Evolutionary conservation across 2,113 vertebrate genomes (phyloP).

Genomic region (Polypterus senegalus): DNA sequence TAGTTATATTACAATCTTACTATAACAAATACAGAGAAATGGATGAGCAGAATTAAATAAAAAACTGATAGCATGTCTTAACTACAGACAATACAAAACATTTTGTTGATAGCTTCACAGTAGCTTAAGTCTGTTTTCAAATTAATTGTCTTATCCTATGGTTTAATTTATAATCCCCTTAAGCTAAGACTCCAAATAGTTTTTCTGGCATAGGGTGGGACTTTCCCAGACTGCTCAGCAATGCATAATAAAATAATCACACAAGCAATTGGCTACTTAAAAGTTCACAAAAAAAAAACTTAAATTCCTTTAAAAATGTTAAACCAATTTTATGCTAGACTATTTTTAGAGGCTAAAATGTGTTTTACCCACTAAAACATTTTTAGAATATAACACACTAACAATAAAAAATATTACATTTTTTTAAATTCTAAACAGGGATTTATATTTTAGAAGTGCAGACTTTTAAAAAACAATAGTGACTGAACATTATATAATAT

Average conservation of each 20-base stretch:
- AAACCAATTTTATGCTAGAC: too few relatives aligned
- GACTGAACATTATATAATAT: too few relatives aligned
- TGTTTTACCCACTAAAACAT: too few relatives aligned
- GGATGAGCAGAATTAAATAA: background rate
- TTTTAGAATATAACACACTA: too few relatives aligned
- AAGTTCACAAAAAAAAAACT: background rate
- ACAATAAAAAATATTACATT: too few relatives aligned
- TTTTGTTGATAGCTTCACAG: slow-evolving; percentile 1
- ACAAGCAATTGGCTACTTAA: slow-evolving; percentile 2
- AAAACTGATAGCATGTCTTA: background rate
- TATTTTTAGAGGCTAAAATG: too few relatives aligned
- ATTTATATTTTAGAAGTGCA: too few relatives aligned
- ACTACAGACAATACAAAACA: background rate
- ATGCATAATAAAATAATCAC: slow-evolving; percentile 2
- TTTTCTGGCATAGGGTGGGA: background rate
- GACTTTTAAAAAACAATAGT: too few relatives aligned
- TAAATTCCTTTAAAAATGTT: too few relatives aligned
- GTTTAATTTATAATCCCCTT: background rate
- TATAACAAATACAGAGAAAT: background rate
- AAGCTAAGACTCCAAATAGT: background rate
- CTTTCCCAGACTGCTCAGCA: slow-evolving; percentile 5
- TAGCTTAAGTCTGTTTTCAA: background rate
- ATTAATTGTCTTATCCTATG: background rate
- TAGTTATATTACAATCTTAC: too few relatives aligned
- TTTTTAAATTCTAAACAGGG: too few relatives aligned